phyloP scores from a whole-genome alignment of 2,113 vertebrate genomes.

The Lycaon pictus region DNA sequence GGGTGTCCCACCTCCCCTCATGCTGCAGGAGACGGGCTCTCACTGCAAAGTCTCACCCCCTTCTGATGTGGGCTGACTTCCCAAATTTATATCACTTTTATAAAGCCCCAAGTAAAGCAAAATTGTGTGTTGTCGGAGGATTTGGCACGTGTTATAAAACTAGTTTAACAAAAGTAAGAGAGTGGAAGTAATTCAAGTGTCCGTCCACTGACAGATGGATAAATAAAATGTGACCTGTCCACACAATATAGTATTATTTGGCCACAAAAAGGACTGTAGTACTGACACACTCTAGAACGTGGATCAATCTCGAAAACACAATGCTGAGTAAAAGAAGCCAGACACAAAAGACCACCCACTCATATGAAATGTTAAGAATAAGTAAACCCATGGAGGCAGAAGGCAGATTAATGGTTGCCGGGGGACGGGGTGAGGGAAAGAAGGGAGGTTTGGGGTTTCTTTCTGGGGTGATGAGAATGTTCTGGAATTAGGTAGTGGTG shows the following conservation, averaged over 20 bases:
- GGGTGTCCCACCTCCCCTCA: not conserved
- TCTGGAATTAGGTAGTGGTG: not conserved
- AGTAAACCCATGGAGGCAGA: not conserved
- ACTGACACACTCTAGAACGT: accelerated
- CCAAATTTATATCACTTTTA: not conserved
- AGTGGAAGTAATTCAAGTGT: not conserved
- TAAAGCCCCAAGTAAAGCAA: not conserved
- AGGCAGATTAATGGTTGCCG: not conserved
- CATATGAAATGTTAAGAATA: not conserved
- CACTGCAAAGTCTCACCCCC: accelerated
- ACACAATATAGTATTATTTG: accelerated
- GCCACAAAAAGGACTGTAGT: not conserved
- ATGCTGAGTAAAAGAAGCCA: not conserved
- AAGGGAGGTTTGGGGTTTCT: not conserved
- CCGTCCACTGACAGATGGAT: not conserved
- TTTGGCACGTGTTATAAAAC: not conserved
- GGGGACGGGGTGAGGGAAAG: accelerated
- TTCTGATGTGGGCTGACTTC: not conserved
- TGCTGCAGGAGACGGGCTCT: accelerated
- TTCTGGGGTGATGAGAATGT: not conserved
- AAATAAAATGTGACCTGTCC: not conserved
- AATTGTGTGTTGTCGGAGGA: not conserved
- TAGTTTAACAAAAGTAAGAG: not conserved
- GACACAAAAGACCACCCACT: not conserved
- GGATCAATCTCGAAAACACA: not conserved